Conservation (phyloP, 2,888 invertebrate species). For the Ectemnius lituratus region DNA sequence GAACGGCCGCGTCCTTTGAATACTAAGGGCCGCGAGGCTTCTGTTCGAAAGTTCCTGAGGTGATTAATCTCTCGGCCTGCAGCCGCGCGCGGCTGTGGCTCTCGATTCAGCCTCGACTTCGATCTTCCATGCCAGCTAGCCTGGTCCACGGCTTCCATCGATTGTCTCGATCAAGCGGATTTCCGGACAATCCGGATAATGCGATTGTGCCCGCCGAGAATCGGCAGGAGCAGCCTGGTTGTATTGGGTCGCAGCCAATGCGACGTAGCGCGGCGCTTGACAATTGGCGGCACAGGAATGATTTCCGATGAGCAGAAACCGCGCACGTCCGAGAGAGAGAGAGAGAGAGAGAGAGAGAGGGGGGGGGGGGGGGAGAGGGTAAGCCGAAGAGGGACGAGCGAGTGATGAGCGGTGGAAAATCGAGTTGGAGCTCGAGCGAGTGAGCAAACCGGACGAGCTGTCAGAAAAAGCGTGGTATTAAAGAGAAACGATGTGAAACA, state of each 20-base stretch:
- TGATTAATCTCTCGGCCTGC: constrained; percentile 27
- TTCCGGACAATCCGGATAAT: constrained; percentile 64
- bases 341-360: constrained; percentile 22
- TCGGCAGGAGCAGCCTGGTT: constrained; percentile 60
- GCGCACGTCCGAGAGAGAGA: constrained; percentile 37
- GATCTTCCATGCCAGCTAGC: constrained; percentile 5
- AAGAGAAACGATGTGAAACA: constrained; percentile 6
- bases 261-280: constrained; percentile 57
- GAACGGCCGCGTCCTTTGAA: neutral
- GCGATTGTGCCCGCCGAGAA: constrained; percentile 58
- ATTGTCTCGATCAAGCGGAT: constrained; percentile 50
- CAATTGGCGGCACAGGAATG: constrained; percentile 70
- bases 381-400: constrained; percentile 39
- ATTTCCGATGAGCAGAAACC: constrained; percentile 67
- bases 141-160: constrained; percentile 30
- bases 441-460: neutral
- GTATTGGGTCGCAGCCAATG: constrained; percentile 65
- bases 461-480: neutral
- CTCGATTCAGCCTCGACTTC: constrained; percentile 25
- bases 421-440: constrained; percentile 16
- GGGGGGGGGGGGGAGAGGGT: constrained; percentile 21
- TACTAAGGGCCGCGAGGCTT: neutral
- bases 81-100: constrained; percentile 3
- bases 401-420: constrained; percentile 43
- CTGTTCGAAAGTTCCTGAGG: constrained; percentile 23